These are phyloP conservation scores for Apus apus DNA, from an alignment of 2,113 vertebrate genomes.

Conservation along the genomic window DNA sequence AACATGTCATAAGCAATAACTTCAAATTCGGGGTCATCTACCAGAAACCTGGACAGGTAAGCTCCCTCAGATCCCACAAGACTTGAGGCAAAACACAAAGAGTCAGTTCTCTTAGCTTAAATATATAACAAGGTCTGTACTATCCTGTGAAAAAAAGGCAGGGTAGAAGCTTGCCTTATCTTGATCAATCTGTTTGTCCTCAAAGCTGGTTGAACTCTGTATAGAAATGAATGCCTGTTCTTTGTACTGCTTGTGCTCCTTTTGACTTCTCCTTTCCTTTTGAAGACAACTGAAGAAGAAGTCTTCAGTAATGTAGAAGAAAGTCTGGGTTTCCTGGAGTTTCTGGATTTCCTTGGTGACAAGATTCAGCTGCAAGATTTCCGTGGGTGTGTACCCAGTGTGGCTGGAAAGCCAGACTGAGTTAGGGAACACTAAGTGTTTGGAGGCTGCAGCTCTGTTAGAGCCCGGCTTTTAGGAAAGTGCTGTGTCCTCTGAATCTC, in stretches of 20 bases:
- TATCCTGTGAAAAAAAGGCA: neutral
- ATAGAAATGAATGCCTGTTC: neutral
- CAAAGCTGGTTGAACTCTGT: neutral
- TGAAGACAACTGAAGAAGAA: constrained; percentile 86
- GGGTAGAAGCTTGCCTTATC: neutral
- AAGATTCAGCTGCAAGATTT: constrained; percentile 86
- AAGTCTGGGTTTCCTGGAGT: constrained; percentile 85
- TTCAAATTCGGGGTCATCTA: constrained; percentile 95
- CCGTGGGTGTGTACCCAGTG: constrained; percentile 73
- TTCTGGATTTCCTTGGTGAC: constrained; percentile 87
- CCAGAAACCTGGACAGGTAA: constrained; percentile 90
- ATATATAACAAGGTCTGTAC: neutral
- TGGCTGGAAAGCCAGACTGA: neutral
- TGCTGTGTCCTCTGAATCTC: neutral
- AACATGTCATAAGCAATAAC: constrained; percentile 93
- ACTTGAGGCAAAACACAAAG: neutral
- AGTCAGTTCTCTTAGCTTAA: neutral
- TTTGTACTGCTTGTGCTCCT: neutral
- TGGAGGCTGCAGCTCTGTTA: neutral
- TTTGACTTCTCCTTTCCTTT: neutral
- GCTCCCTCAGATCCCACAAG: neutral
- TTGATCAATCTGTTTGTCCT: neutral
- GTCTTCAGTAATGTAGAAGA: constrained; percentile 89
- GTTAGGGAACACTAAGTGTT: neutral
- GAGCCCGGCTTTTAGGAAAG: neutral